Percentiles rank a stretch among this genome's conserved stretches.
phyloP scores from a whole-genome alignment of 2,797 vertebrate species.

The Holocentrus rufus region DNA sequence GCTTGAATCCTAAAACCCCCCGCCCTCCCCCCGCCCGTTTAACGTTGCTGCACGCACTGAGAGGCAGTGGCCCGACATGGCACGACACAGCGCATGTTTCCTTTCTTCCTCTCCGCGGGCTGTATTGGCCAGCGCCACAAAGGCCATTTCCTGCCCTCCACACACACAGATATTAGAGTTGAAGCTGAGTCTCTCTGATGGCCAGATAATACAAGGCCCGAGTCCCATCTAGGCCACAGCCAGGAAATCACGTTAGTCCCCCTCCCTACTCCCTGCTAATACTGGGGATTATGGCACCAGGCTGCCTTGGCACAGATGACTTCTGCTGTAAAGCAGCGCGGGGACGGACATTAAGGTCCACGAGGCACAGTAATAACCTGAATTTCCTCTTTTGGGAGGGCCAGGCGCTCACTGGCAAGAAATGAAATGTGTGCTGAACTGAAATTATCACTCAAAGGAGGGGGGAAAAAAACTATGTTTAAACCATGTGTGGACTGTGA shows the following conservation, averaged over 20 bases:
- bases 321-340: constrained; percentile 37
- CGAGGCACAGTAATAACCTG: constrained; percentile 33
- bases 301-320: constrained; percentile 46
- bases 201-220: constrained; percentile 67
- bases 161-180: constrained; percentile 64
- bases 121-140: constrained; percentile 62
- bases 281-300: constrained; percentile 53
- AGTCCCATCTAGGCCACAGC: constrained; percentile 58
- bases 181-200: constrained; percentile 69
- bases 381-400: constrained; percentile 28
- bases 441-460: background rate
- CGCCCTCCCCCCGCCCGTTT: constrained; percentile 11
- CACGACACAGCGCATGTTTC: constrained; percentile 56
- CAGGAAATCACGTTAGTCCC: constrained; percentile 69
- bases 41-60: constrained; percentile 36
- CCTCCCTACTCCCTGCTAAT: constrained; percentile 45
- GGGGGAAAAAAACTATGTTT: background rate
- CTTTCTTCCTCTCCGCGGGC: constrained; percentile 66
- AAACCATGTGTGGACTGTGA: background rate
- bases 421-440: constrained; percentile 28
- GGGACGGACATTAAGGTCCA: constrained; percentile 37
- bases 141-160: constrained; percentile 71
- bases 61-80: constrained; percentile 46
- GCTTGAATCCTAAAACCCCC: background rate
- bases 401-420: constrained; percentile 1